Conservation (phyloP, 1,140 invertebrate genomes). For the Ceratina australensis region DNA sequence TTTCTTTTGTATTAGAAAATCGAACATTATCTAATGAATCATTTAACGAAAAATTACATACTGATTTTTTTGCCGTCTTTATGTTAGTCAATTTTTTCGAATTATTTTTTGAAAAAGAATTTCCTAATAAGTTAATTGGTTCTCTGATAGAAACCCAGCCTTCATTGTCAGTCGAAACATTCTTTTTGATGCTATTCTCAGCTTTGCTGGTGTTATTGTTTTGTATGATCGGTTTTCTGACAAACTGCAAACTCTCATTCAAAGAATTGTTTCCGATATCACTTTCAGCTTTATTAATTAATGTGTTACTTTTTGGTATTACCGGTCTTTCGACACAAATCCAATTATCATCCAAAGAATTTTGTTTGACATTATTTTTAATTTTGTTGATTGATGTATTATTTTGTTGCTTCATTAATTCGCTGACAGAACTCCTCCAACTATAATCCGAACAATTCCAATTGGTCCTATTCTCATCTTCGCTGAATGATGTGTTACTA, state of each 20-base stretch:
- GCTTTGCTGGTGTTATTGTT: no score
- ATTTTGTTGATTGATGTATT: background rate
- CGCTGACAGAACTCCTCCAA: conserved; percentile 28
- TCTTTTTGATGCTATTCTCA: no score
- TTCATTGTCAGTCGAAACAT: no score
- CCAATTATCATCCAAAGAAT: background rate
- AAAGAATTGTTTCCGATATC: no score
- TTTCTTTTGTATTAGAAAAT: background rate
- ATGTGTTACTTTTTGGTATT: no score
- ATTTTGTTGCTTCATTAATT: background rate
- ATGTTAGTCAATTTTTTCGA: conserved; percentile 46
- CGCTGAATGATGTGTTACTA: background rate
- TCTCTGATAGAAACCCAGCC: no score
- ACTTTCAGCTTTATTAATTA: no score
- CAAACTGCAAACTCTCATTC: no score
- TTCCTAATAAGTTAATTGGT: no score
- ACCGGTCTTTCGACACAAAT: no score
- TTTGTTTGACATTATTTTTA: background rate
- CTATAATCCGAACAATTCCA: background rate
- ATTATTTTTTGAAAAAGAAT: conserved; percentile 3
- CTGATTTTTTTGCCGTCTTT: background rate
- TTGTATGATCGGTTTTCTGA: no score
- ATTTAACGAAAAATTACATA: background rate
- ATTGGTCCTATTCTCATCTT: background rate
- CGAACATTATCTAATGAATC: conserved; percentile 24